Evolutionary conservation across 1,140 invertebrate species (phyloP), one percentile per base, ranked within the genome.

Genomic region (Agrypnia vestita): DNA sequence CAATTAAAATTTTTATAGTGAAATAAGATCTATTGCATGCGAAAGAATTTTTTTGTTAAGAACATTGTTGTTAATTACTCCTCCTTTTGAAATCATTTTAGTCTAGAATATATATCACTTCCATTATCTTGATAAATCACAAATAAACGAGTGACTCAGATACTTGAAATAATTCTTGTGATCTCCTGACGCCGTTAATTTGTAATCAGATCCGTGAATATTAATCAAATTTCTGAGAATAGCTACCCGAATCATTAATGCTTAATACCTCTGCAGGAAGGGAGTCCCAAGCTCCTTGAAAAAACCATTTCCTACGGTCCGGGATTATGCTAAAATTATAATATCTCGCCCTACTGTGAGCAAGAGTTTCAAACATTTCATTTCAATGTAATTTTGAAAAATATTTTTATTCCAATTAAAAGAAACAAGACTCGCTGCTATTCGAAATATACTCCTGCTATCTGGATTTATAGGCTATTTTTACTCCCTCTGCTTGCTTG

Each of bases 291-390:
- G 21, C 35, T 43, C 61, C 13, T 19, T 64, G 61, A 64, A 43
- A 64, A 25, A n/a, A 25, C 61, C 12, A 64, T 64, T 64, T 64
- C 61, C 61, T 64, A n/a, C 35, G 35, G n/a, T 64, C 35, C 35
- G 13, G 61, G 61, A 64, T 64, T 64, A 64, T 64, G 61, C 35
- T 64, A 64, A 64, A 64, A 25, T 64, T 51, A 13, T n/a, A n/a
- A n/a, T 13, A 51, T 51, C 49, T 51, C 49, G 11, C n/a, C 49
- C 11, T 51, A 13, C n/a, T 8, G 1, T 51, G 49, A 15, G 49
- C 49, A 9, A 8, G 49, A 13, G 8, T 35, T 3, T 35, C 25
- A 35, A 35, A 35, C 25, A 35, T 35, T 35, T 35, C 25, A 35
- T 35, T 35, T 35, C 25, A 35, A 35, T 6, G 25, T 1, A 3